Percentiles rank a stretch among this genome's conserved stretches.
Evolutionary conservation across 2,797 vertebrate species (phyloP).

Genomic region (Karalla daura): DNA sequence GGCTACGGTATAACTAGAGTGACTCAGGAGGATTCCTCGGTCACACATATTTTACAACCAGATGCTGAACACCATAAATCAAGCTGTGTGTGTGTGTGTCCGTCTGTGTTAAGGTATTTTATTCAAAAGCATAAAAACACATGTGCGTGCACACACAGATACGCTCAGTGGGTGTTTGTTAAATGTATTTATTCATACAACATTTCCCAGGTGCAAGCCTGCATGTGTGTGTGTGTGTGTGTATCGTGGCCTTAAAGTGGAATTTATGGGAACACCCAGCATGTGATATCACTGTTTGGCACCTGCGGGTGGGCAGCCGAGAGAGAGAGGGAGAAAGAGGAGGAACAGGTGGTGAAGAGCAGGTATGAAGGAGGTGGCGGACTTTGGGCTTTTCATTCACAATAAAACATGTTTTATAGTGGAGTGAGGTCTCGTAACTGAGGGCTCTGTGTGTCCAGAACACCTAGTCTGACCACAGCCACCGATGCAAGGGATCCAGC

Average conservation of each 20-base stretch:
- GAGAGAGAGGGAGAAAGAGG: constrained; percentile 64
- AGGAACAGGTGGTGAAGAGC: constrained; percentile 70
- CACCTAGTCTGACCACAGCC: not conserved
- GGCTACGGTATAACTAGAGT: constrained; percentile 54
- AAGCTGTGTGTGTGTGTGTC: constrained; percentile 53
- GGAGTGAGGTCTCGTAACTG: not conserved
- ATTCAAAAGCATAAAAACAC: constrained; percentile 73
- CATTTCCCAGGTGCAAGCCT: constrained; percentile 52
- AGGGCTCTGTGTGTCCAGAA: not conserved
- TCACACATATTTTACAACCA: constrained; percentile 76
- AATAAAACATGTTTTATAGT: not conserved
- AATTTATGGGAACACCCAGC: constrained; percentile 86
- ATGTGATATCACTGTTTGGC: constrained; percentile 76
- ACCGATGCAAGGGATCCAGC: not conserved
- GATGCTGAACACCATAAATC: constrained; percentile 76
- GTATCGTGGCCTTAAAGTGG: constrained; percentile 72
- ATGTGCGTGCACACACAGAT: constrained; percentile 54
- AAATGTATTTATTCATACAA: constrained; percentile 71
- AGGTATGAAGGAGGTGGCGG: not conserved
- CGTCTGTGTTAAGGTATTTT: constrained; percentile 62
- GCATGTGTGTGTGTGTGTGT: constrained; percentile 31
- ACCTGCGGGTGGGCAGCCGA: constrained; percentile 76
- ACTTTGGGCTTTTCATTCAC: not conserved
- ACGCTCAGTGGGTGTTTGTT: constrained; percentile 69
- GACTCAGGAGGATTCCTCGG: constrained; percentile 74